A percentile compares a stretch with the other conserved stretches of the same genome.
These are phyloP conservation scores for Loxodonta africana DNA, from an alignment of 2,113 vertebrate species.

Conservation along the genomic window DNA sequence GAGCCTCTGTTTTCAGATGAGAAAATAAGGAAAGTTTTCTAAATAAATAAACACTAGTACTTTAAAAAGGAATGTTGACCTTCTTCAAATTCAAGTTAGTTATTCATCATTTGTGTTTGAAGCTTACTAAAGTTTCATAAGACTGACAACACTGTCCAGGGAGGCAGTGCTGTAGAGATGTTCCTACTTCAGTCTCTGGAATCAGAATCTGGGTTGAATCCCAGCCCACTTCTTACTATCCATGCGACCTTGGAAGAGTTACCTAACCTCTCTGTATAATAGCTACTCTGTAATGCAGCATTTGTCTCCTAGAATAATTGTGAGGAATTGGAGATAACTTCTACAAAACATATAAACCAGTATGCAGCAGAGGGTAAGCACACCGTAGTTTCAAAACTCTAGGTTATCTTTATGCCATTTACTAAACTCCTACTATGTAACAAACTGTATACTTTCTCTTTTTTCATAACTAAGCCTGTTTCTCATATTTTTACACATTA, in stretches of 20 bases:
- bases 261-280: background rate
- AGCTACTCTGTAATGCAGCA: background rate
- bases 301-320: background rate
- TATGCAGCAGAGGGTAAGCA: background rate
- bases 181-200: background rate
- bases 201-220: background rate
- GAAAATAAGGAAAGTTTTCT: background rate
- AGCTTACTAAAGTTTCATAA: background rate
- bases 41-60: background rate
- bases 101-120: background rate
- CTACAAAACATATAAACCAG: background rate
- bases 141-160: background rate
- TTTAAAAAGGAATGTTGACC: background rate
- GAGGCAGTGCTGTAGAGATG: accelerated
- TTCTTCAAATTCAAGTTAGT: background rate
- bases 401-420: background rate
- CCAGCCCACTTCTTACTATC: background rate
- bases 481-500: background rate
- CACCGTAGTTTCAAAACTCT: background rate
- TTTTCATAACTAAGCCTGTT: background rate
- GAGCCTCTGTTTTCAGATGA: background rate
- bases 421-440: background rate
- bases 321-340: background rate
- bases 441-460: background rate
- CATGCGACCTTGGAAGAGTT: background rate